phyloP scores from a whole-genome alignment of 2,797 vertebrate species.

The Parotocinclus haroldoi region DNA sequence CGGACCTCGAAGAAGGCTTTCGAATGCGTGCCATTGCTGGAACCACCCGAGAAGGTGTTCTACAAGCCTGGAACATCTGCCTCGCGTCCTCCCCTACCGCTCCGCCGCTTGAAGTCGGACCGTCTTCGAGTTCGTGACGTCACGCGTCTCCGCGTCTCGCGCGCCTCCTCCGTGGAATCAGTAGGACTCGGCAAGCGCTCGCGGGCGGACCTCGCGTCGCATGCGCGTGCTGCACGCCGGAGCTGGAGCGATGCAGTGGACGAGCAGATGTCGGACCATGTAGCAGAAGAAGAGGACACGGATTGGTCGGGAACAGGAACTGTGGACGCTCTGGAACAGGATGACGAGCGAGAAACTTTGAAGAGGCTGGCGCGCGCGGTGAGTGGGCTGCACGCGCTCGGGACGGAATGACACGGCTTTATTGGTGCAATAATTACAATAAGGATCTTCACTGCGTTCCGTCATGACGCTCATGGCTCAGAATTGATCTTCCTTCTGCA shows the following conservation, averaged over 20 bases:
- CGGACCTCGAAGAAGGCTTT: too few species aligned
- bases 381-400: conserved; percentile 57
- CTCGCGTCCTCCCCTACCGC: background rate
- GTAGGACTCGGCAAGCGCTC: conserved; percentile 1
- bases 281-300: background rate
- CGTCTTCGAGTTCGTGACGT: conserved; percentile 16
- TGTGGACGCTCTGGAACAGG: conserved; percentile 37
- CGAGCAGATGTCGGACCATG: too few species aligned
- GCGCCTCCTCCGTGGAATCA: conserved; percentile 10
- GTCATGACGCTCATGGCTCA: too few species aligned
- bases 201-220: conserved; percentile 24
- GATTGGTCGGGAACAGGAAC: background rate
- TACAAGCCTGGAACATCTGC: too few species aligned
- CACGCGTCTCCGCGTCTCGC: background rate
- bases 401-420: too few species aligned
- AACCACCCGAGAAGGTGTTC: too few species aligned
- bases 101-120: background rate
- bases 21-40: too few species aligned
- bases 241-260: too few species aligned
- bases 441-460: too few species aligned
- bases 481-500: too few species aligned
- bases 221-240: conserved; percentile 43
- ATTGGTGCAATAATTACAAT: too few species aligned
- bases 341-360: conserved; percentile 61
- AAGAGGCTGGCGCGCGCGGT: conserved; percentile 69